Base-by-base conservation (phyloP, 2,113 vertebrate genomes). In the Colossoma macropomum region DNA sequence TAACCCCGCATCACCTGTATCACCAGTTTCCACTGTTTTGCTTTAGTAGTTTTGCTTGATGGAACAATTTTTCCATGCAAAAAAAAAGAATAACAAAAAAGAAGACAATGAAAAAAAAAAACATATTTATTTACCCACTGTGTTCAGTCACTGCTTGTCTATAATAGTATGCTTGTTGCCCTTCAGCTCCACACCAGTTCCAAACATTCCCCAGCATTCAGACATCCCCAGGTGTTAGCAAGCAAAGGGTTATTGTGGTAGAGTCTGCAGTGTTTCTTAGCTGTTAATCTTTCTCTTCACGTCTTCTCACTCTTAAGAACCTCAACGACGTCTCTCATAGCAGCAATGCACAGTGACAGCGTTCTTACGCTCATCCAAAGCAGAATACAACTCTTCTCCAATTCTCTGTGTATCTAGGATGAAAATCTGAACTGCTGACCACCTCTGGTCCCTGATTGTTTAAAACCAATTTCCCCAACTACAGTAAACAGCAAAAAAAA, bases 371-470 rank as follows among this genome's bases (percentile, higher is more conserved):
- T 86, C 81, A 76, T 1, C 4, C 82, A 85, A 66, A 69, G 48
- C 87, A 86, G 85, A 76, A 56, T 32, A 21, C 72, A 54, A 59
- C n/a, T 54, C n/a, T n/a, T n/a, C n/a, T n/a, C 25, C 59, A 72
- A 41, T 76, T 25, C n/a, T 80, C 70, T 63, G 5, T 15, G 27
- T 25, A 54, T 79, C 30, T 48, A 50, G 76, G 78, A 77, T 25
- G 60, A 78, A 62, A 84, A 82, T 88, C 38, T 87, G 76, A 93
- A 91, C 79, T 83, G 84, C 68, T 77, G 90, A 86, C 45, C 87
- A 83, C 76, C 86, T 83, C 88, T 94, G 93, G 93, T 93, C 95
- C 93, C 91, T 77, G 41, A 86, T 85, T 81, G 78, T 69, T 74
- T 54, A 9, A 66, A 72, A 75, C 77, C 75, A 79, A 21, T 28